Conservation (phyloP, 1,140 invertebrate genomes). For the Mizuhopecten yessoensis region DNA sequence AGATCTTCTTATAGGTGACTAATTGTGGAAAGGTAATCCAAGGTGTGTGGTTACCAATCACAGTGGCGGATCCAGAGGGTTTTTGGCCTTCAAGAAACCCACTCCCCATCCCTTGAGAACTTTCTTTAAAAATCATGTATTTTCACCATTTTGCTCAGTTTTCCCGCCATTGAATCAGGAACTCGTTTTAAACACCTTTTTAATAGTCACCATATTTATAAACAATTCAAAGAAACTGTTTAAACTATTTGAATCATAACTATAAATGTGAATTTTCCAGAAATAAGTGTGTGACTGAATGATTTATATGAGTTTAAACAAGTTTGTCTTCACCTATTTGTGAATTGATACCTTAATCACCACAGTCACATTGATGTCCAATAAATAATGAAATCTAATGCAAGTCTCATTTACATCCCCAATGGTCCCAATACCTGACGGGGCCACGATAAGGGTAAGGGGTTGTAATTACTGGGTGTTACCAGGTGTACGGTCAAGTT, state of each 20-base stretch:
- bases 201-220: no score
- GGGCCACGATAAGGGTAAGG: not conserved
- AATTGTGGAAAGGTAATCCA: not conserved
- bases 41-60: not conserved
- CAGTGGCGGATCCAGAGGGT: no score
- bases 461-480: not conserved
- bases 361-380: not conserved
- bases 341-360: slow-evolving; percentile 1
- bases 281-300: not conserved
- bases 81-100: no score
- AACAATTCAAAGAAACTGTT: no score
- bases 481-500: slow-evolving; percentile 30
- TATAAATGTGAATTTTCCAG: no score
- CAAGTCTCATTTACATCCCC: not conserved
- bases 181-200: no score
- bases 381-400: slow-evolving; percentile 12
- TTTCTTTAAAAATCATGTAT: no score
- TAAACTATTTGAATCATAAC: no score
- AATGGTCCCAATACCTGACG: not conserved
- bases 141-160: no score
- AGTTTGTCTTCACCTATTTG: not conserved
- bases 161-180: no score
- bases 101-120: no score
- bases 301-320: not conserved
- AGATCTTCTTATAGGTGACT: not conserved